Conservation (phyloP, 2,113 vertebrate species). For the Dicaeum eximium region DNA sequence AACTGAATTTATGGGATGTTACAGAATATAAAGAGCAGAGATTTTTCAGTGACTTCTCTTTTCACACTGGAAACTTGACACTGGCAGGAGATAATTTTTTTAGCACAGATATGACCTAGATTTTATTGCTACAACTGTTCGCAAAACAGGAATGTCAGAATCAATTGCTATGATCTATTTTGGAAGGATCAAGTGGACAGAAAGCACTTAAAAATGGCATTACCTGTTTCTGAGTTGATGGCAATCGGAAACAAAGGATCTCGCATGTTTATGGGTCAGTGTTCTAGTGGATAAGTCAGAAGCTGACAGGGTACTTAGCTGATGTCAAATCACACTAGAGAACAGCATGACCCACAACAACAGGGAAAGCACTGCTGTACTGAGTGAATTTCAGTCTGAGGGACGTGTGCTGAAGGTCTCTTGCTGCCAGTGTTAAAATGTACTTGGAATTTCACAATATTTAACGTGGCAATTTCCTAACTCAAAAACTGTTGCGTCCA, state of each 20-base stretch:
- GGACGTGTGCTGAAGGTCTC: not conserved
- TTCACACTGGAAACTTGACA: not conserved
- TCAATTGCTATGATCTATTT: conserved; percentile 25
- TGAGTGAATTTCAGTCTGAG: not conserved
- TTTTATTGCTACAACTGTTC: conserved; percentile 12
- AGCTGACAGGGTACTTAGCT: conserved; percentile 56
- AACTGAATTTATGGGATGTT: not conserved
- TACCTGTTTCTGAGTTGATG: conserved; percentile 20
- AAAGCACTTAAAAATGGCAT: conserved; percentile 30
- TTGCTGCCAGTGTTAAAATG: not conserved
- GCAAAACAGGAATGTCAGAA: conserved; percentile 18
- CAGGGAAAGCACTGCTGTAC: not conserved
- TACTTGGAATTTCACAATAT: conserved; percentile 30
- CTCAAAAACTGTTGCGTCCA: not conserved
- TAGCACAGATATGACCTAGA: conserved; percentile 3
- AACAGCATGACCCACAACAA: not conserved
- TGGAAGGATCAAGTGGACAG: conserved; percentile 42
- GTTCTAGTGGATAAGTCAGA: not conserved
- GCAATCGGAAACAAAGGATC: conserved; percentile 20
- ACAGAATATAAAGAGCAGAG: not conserved
- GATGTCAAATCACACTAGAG: conserved; percentile 40
- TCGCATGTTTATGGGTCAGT: conserved; percentile 28
- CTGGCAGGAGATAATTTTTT: not conserved
- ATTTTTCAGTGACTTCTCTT: not conserved
- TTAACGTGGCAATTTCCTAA: not conserved